phyloP scores from a whole-genome alignment of 2,797 vertebrate genomes.

The Rhyacichthys aspro region DNA sequence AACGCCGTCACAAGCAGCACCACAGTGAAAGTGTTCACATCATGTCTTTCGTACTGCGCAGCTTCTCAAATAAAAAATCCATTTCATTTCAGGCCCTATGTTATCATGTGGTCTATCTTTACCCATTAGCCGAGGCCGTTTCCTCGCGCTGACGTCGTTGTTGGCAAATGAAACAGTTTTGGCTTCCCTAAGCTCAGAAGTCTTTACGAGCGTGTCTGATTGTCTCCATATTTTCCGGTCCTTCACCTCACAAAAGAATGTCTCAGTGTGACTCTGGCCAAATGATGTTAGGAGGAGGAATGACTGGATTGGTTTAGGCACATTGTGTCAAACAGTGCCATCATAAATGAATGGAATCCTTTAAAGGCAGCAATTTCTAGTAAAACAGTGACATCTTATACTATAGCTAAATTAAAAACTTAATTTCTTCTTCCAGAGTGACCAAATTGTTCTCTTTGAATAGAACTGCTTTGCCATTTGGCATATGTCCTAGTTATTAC shows the following conservation, averaged over 20 bases:
- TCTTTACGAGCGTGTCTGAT: slow-evolving; percentile 62
- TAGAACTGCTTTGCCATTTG: slow-evolving; percentile 49
- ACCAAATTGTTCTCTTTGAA: too few relatives aligned
- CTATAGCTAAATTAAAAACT: slow-evolving; percentile 12
- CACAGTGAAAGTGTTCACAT: slow-evolving; percentile 4
- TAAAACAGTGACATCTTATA: neutral
- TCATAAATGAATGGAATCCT: neutral
- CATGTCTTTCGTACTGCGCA: slow-evolving; percentile 9
- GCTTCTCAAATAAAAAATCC: slow-evolving; percentile 19
- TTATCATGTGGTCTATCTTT: slow-evolving; percentile 34
- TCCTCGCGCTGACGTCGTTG: slow-evolving; percentile 33
- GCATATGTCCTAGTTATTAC: slow-evolving; percentile 64
- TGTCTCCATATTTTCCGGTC: slow-evolving; percentile 62
- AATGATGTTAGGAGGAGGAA: slow-evolving; percentile 52
- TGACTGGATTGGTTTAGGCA: slow-evolving; percentile 27
- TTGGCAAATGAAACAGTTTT: slow-evolving; percentile 21
- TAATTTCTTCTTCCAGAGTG: too few relatives aligned
- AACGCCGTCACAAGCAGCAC: slow-evolving; percentile 9
- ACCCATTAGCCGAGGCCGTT: slow-evolving; percentile 33
- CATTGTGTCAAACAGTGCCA: neutral
- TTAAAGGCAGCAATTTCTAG: neutral
- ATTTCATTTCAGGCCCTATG: slow-evolving; percentile 18
- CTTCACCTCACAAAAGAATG: slow-evolving; percentile 53
- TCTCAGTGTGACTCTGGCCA: slow-evolving; percentile 36
- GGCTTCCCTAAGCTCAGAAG: slow-evolving; percentile 31